These are phyloP conservation scores for Drosophila mettleri DNA, from an alignment of 2,888 invertebrate genomes.

Conservation along the genomic window DNA sequence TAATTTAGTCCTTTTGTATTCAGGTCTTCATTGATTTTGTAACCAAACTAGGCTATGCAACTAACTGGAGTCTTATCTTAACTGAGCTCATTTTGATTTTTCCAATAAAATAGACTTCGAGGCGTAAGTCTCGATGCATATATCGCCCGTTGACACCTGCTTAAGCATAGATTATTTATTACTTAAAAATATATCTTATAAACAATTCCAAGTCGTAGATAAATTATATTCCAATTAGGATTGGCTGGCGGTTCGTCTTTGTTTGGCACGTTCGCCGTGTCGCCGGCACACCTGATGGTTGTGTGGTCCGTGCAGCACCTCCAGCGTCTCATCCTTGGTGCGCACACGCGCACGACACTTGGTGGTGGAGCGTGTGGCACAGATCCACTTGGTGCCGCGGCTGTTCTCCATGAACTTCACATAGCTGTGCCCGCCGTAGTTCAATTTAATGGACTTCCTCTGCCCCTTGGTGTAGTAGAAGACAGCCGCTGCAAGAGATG, in stretches of 20 bases:
- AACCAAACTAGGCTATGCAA: too few relatives aligned
- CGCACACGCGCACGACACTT: constrained; percentile 83
- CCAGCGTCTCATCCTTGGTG: constrained; percentile 71
- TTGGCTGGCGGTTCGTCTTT: not conserved
- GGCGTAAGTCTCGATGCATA: not conserved
- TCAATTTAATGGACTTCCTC: constrained; percentile 81
- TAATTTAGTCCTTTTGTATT: not conserved
- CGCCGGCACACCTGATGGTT: constrained; percentile 69
- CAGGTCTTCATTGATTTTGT: too few relatives aligned
- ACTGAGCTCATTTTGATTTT: not conserved
- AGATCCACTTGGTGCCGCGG: constrained; percentile 84
- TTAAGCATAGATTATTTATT: not conserved
- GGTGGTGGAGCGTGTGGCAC: constrained; percentile 83
- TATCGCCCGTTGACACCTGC: not conserved
- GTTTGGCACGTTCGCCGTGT: constrained; percentile 16
- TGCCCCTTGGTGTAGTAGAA: constrained; percentile 83
- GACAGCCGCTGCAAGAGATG: constrained; percentile 47
- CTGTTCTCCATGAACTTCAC: constrained; percentile 83
- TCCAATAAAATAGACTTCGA: not conserved
- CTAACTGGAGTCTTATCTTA: not conserved
- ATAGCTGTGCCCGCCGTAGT: constrained; percentile 80
- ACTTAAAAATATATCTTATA: not conserved
- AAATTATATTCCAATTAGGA: not conserved
- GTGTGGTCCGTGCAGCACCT: constrained; percentile 79
- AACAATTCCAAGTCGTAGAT: not conserved